Conservation (phyloP, 2,113 vertebrate genomes). For the Apodemus sylvaticus region DNA sequence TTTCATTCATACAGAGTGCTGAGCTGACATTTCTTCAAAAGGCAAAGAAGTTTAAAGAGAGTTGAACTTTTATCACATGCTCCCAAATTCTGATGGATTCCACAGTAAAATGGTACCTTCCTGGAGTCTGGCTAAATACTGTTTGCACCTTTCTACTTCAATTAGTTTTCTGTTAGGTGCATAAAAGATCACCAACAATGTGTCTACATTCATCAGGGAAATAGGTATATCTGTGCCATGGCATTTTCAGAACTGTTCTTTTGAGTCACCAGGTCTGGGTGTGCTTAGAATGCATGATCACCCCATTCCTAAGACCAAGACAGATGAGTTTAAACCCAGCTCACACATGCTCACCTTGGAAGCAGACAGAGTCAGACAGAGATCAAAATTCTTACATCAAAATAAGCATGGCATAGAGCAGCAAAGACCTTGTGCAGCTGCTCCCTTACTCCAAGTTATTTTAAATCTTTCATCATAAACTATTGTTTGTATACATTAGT, state of each 20-base stretch:
- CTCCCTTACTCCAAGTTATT: not conserved
- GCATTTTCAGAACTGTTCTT: not conserved
- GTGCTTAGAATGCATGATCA: not conserved
- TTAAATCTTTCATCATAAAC: conserved; percentile 14
- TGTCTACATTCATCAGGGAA: not conserved
- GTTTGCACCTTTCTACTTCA: not conserved
- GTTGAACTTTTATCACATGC: not conserved
- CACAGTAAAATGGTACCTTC: not conserved
- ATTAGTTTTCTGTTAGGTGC: not conserved
- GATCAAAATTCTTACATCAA: not conserved
- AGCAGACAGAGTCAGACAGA: conserved; percentile 1
- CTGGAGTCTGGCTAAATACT: not conserved
- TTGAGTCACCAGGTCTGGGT: not conserved
- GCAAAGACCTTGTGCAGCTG: not conserved
- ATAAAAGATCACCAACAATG: not conserved
- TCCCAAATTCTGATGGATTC: not conserved
- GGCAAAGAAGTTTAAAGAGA: not conserved
- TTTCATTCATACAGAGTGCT: conserved; percentile 25
- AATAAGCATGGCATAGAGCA: not conserved
- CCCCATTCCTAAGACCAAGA: not conserved
- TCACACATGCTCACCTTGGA: not conserved
- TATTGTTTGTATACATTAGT: not conserved
- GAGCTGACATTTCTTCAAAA: conserved; percentile 36
- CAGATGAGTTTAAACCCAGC: not conserved
- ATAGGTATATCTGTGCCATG: not conserved